Evolutionary conservation across 37 sponge, comb jelly and placozoan genomes (phyloP), one percentile per base, ranked within the genome.

Genomic region (Ephydatia muelleri): DNA sequence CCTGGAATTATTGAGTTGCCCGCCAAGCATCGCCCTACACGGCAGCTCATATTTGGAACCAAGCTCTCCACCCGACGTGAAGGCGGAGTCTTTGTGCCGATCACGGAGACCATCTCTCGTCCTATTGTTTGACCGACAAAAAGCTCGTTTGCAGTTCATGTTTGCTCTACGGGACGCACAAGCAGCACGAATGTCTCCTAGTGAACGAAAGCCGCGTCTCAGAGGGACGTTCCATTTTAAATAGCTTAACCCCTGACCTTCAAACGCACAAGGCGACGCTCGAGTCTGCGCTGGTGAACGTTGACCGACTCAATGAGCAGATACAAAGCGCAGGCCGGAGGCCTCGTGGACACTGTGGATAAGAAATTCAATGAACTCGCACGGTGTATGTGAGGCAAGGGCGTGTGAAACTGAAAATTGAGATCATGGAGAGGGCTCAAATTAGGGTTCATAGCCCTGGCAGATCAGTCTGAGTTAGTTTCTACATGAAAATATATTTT

Each of bases 141-240:
- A 65, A 0, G 0, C 57, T 88, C 3, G 81, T 88, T 2, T 88
- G 89, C 34, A 83, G 84, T 26, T 83, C 89, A 2, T 88, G 89
- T 57, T 74, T 78, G 5, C 33, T 88, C 9, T 83, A 82, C 23
- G 84, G 89, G 0, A 1, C 29, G 5, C 84, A 83, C 49, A 79
- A 72, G 65, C 68, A 72, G 2, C 84, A 88, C 65, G 26, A 16
- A 22, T 68, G 74, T 33, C 37, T 49, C 19, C 66, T 79, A 25
- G 76, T 88, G 66, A 71, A 27, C 1, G 80, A 83, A 31, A 84
- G 80, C n/a, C n/a, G n/a, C 25, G 89, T 80, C 5, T 13, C 65
- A 2, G 22, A 82, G 49, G 2, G 68, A 2, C 29, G 82, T 3
- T 14, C 68, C 29, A 83, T 72, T 21, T 67, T 88, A 66, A 16